phyloP scores from a whole-genome alignment of 2,113 vertebrate genomes.

The Pyrgilauda ruficollis region DNA sequence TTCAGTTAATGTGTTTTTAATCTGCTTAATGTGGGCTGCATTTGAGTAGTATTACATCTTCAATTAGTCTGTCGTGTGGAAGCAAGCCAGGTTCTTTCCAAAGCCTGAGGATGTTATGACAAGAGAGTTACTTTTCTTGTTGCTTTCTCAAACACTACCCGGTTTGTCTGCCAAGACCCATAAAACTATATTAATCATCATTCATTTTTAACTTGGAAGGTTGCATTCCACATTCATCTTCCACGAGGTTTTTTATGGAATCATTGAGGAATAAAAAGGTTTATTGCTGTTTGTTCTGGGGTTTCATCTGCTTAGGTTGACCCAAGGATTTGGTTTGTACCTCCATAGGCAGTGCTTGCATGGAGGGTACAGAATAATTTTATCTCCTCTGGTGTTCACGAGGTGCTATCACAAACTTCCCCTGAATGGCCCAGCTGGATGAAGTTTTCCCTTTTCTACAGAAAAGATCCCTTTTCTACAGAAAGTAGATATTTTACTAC shows the following conservation, averaged over 20 bases:
- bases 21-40: conserved; percentile 7
- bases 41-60: conserved; percentile 32
- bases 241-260: neutral
- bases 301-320: neutral
- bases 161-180: conserved; percentile 22
- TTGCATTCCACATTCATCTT: conserved; percentile 2
- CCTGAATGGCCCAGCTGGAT: neutral
- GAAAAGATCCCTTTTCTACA: neutral
- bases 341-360: neutral
- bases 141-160: conserved; percentile 39
- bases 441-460: neutral
- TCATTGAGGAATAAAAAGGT: neutral
- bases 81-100: conserved; percentile 31
- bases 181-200: conserved; percentile 31
- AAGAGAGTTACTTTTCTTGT: conserved; percentile 48
- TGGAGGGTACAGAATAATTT: neutral
- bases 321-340: neutral
- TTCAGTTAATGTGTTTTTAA: conserved; percentile 32
- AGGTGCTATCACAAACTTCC: neutral
- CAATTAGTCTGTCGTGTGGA: conserved; percentile 23
- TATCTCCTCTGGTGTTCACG: neutral
- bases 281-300: neutral
- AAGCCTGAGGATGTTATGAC: conserved; percentile 54
- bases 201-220: conserved; percentile 1
- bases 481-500: neutral